Base-by-base conservation (phyloP, 2,888 invertebrate species). In the Stenoptilia bipunctidactyla region DNA sequence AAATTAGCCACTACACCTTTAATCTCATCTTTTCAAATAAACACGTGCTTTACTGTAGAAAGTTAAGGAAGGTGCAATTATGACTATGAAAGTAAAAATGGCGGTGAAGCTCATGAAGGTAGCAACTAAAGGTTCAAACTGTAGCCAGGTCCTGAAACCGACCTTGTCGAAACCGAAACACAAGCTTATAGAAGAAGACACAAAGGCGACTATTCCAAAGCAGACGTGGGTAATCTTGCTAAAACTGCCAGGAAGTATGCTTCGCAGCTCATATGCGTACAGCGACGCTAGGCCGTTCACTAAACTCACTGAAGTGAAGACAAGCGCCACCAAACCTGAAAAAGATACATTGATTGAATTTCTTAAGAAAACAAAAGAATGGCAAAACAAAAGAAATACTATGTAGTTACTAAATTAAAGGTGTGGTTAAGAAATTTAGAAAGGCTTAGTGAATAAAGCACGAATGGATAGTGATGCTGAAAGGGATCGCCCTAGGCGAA, bases 81-180 rank as follows among this genome's bases (percentile, higher is more conserved):
- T 61, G n/a, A 67, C 50, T 27, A 73, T 58, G 0, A 58, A 47
- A 1, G 65, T 59, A 5, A 62, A 55, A 6, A 50, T 44, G 1
- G 44, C 54, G 1, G 61, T 58, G 14, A 71, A 55, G 0, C 53
- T 52, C 10, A 73, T 66, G 9, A 61, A 39, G 0, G 63, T 51
- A 4, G 13, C 9, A 6, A 14, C 14, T 14, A 34, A 13, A n/a
- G 30, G 9, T 2, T 52, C 40, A 8, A 20, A 20, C 1, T 66
- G 44, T 0, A 67, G 45, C 72, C 69, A 74, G 25, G 34, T 51
- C 35, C 53, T 61, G 41, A 75, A 75, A 8, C 34, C 40, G 12
- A 3, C 15, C 40, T 68, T 73, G 34, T 69, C 58, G 27, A 66
- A 58, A 3, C 70, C 75, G 25, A 65, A 61, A 51, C 67, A 67